Evolutionary conservation across 2,797 vertebrate genomes (phyloP).

Genomic region (Novumbra hubbsi): DNA sequence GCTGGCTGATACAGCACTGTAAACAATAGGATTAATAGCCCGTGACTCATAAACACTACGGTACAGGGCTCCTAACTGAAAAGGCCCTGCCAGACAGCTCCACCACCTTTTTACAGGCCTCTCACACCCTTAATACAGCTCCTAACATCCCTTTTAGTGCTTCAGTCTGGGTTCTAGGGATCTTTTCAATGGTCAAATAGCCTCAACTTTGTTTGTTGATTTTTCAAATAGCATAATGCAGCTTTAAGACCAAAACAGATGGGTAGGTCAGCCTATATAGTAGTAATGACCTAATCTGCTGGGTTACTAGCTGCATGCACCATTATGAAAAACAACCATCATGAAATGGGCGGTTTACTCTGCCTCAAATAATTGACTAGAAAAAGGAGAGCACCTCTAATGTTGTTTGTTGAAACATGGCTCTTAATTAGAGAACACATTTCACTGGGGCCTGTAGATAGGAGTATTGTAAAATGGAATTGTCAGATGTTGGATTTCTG

Average conservation of each 20-base stretch:
- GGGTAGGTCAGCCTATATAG: constrained; percentile 37
- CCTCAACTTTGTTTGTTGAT: background rate
- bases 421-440: constrained; percentile 21
- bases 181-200: background rate
- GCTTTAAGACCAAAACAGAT: constrained; percentile 42
- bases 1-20: constrained; percentile 70
- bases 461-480: constrained; percentile 22
- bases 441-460: constrained; percentile 8
- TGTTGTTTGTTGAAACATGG: constrained; percentile 19
- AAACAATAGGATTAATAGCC: constrained; percentile 80
- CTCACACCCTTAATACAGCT: constrained; percentile 36
- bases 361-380: constrained; percentile 36
- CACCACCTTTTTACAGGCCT: constrained; percentile 55
- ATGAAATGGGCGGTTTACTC: constrained; percentile 31
- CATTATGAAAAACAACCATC: constrained; percentile 29
- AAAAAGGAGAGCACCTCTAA: constrained; percentile 1
- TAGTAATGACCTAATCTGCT: constrained; percentile 43
- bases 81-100: constrained; percentile 52
- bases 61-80: constrained; percentile 64
- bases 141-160: constrained; percentile 39
- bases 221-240: background rate
- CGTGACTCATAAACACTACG: constrained; percentile 69
- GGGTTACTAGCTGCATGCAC: background rate
- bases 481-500: constrained; percentile 21
- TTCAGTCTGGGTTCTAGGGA: background rate